These are phyloP conservation scores for cattle (Bos taurus) DNA, from an alignment of 2,113 vertebrate species.

Conservation along the genomic window ARS-UCD2.0 NC_037332.1:60459501-60460000, in stretches of 20 bases:
- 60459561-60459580: not conserved
- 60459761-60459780: not conserved
- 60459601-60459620: not conserved
- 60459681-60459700: not conserved
- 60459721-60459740: not conserved
- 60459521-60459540: not conserved
- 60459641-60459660: not conserved
- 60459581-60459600: not conserved
- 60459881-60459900: not conserved
- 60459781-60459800: not conserved
- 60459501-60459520: not conserved
- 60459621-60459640: not conserved
- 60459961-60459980: not conserved
- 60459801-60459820: not conserved
- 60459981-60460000: not conserved
- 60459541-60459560: not conserved
- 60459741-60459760: not conserved
- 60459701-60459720: not conserved
- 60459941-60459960: not conserved
- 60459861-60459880: not conserved
- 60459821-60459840: not conserved
- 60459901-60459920: not conserved
- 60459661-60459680: not conserved
- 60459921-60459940: not conserved
- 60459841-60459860: not conserved